These are phyloP conservation scores for Porites cylindrica DNA, from an alignment of 92 coral and sea anemone genomes.

Conservation along the genomic window DNA sequence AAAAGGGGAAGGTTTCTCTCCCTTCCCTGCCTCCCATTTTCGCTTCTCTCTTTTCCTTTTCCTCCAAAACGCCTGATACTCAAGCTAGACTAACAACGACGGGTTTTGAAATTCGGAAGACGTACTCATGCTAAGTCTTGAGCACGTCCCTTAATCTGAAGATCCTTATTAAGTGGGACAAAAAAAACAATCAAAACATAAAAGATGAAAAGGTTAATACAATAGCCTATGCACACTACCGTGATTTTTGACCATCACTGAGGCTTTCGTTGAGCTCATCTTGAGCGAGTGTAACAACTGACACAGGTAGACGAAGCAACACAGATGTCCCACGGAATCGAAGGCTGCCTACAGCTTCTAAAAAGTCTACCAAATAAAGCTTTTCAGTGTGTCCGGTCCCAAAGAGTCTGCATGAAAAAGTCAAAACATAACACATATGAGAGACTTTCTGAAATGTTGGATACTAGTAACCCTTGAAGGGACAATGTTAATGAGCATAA, in stretches of 20 bases:
- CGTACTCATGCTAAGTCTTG: no score
- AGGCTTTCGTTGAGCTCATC: slow-evolving; percentile 59
- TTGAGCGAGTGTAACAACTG: slow-evolving; percentile 64
- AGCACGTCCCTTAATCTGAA: no score
- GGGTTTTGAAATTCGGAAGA: no score
- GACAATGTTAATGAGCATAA: no score
- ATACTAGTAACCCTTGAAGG: not conserved
- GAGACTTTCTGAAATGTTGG: not conserved
- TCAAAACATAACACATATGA: not conserved
- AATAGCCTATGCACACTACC: not conserved
- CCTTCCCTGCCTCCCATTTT: no score
- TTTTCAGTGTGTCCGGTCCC: slow-evolving; percentile 58
- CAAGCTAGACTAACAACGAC: no score
- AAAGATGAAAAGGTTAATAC: not conserved
- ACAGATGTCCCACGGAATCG: slow-evolving; percentile 90
- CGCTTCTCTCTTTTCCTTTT: no score
- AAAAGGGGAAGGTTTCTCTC: no score
- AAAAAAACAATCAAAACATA: not conserved
- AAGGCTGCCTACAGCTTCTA: slow-evolving; percentile 84
- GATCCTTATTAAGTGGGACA: no score
- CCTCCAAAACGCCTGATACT: no score
- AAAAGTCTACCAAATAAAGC: slow-evolving; percentile 73
- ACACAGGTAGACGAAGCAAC: slow-evolving; percentile 81
- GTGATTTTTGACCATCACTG: slow-evolving; percentile 19
- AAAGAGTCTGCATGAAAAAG: slow-evolving; percentile 50